Conservation (phyloP, 2,888 invertebrate species). For the Penaeus monodon region DNA sequence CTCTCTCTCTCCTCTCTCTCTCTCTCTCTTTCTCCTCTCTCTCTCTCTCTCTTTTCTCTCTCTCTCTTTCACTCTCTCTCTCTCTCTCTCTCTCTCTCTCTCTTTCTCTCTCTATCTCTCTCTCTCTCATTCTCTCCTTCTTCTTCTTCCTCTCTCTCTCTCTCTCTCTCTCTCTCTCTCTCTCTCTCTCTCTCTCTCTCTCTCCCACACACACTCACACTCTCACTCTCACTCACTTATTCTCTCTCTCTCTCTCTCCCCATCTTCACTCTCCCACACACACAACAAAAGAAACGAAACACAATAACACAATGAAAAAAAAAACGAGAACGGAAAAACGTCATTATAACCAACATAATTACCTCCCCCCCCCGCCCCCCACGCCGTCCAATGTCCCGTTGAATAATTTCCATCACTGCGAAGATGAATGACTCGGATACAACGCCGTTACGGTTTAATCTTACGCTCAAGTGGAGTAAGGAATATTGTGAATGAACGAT, state of each 20-base stretch:
- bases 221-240: too few relatives aligned
- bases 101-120: constrained; percentile 32
- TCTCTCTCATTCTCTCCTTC: constrained; percentile 8
- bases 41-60: neutral
- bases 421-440: too few relatives aligned
- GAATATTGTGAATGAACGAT: too few relatives aligned
- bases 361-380: too few relatives aligned
- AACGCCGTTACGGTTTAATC: too few relatives aligned
- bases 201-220: too few relatives aligned
- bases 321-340: neutral
- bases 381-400: too few relatives aligned
- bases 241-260: neutral
- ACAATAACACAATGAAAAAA: neutral
- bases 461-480: too few relatives aligned
- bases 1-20: too few relatives aligned
- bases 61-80: neutral
- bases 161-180: neutral
- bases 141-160: neutral
- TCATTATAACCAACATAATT: neutral
- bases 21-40: too few relatives aligned
- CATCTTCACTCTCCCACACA: neutral
- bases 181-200: neutral
- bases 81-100: constrained; percentile 34
- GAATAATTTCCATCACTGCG: too few relatives aligned
- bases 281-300: neutral